These are phyloP conservation scores for Silurus aristotelis DNA, from an alignment of 2,797 vertebrate genomes.

Conservation along the genomic window DNA sequence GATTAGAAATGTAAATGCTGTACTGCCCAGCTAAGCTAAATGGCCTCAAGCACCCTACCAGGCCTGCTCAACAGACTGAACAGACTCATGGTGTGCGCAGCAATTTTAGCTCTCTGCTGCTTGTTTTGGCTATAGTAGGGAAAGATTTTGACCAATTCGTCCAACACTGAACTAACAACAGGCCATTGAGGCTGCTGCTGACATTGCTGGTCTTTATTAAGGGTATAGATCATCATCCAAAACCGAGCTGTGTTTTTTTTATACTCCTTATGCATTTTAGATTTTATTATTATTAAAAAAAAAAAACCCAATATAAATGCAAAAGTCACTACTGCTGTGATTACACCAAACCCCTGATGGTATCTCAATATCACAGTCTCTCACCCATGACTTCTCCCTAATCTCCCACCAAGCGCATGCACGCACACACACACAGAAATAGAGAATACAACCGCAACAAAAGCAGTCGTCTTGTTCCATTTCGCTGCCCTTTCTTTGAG, in stretches of 20 bases:
- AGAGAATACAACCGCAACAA: constrained; percentile 27
- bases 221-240: neutral
- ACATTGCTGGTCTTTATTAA: constrained; percentile 20
- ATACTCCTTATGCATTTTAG: neutral
- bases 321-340: neutral
- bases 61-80: constrained; percentile 22
- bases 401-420: neutral
- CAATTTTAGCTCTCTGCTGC: constrained; percentile 39
- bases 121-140: constrained; percentile 37
- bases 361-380: neutral
- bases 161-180: constrained; percentile 66
- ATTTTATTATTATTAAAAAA: constrained; percentile 9
- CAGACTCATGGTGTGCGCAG: constrained; percentile 2
- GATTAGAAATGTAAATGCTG: constrained; percentile 50
- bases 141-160: constrained; percentile 62
- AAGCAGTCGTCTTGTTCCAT: constrained; percentile 24
- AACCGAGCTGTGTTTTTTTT: neutral
- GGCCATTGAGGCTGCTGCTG: constrained; percentile 34
- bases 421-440: neutral
- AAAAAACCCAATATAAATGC: neutral
- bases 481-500: constrained; percentile 11
- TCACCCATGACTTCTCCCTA: too few species aligned
- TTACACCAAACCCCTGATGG: constrained; percentile 1
- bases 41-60: constrained; percentile 29
- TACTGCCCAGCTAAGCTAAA: constrained; percentile 38